phyloP scores from a whole-genome alignment of 2,797 vertebrate species.

The Gambusia yucatana region DNA sequence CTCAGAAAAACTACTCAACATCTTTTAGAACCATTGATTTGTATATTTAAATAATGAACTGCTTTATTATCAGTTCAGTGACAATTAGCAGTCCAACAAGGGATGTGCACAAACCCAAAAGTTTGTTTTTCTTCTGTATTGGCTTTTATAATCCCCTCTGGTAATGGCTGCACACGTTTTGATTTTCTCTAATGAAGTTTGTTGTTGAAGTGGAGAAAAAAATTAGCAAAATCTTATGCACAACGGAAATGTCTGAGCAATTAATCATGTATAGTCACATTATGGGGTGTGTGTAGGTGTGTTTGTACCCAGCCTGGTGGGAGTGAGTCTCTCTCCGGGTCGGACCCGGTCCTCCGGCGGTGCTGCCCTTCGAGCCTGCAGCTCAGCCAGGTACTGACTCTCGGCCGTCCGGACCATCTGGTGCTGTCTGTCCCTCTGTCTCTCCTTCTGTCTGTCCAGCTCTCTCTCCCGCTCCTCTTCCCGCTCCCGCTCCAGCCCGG shows the following conservation, averaged over 20 bases:
- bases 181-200: neutral
- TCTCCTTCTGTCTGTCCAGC: constrained; percentile 88
- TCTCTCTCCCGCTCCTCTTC: constrained; percentile 79
- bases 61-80: neutral
- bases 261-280: constrained; percentile 1
- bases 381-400: constrained; percentile 85
- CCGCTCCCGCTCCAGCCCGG: constrained; percentile 62
- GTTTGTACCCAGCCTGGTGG: constrained; percentile 74
- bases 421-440: constrained; percentile 84
- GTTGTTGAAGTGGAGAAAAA: constrained; percentile 1
- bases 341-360: constrained; percentile 85
- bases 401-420: constrained; percentile 75
- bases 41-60: neutral
- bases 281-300: constrained; percentile 14
- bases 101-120: neutral
- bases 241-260: neutral
- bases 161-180: neutral
- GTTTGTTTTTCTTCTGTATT: neutral
- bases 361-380: constrained; percentile 84
- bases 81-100: neutral
- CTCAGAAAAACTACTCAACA: neutral
- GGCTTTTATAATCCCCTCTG: neutral
- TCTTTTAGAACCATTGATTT: neutral
- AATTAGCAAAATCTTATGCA: neutral
- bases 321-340: constrained; percentile 83